These are phyloP conservation scores for Trichomalopsis sarcophagae DNA, from an alignment of 1,140 invertebrate species.

Conservation along the genomic window DNA sequence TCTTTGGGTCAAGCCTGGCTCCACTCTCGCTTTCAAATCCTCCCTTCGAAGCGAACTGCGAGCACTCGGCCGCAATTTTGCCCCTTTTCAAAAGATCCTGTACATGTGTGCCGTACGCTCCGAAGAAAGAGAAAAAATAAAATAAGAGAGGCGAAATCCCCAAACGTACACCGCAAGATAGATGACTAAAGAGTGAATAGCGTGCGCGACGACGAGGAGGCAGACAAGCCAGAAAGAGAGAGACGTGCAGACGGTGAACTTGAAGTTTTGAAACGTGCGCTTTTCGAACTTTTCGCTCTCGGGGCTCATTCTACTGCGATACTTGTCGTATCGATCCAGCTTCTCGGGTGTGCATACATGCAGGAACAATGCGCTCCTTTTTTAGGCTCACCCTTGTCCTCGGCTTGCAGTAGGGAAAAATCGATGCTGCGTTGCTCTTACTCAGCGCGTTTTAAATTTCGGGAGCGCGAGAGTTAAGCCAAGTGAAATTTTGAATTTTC, in stretches of 20 bases:
- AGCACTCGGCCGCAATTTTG: neutral
- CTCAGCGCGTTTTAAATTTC: neutral
- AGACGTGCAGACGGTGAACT: neutral
- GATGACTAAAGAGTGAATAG: neutral
- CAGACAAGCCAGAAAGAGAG: neutral
- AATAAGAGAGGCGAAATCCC: neutral
- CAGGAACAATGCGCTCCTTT: slow-evolving; percentile 9
- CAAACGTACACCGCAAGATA: neutral
- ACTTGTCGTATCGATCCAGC: neutral
- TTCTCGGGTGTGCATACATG: neutral
- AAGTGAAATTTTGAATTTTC: neutral
- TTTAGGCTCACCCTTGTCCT: neutral
- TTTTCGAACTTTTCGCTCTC: neutral
- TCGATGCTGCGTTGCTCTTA: neutral
- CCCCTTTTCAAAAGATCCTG: neutral
- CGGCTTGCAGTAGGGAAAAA: neutral
- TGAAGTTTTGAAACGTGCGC: neutral
- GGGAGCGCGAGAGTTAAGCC: neutral
- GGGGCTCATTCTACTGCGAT: neutral
- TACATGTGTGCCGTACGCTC: too few relatives aligned
- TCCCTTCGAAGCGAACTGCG: neutral
- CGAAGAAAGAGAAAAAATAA: neutral
- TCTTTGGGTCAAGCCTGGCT: neutral
- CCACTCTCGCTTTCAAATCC: neutral
- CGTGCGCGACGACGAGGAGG: neutral